Evolutionary conservation across 2,797 vertebrate species (phyloP).

Genomic region (Rhincodon typus): DNA sequence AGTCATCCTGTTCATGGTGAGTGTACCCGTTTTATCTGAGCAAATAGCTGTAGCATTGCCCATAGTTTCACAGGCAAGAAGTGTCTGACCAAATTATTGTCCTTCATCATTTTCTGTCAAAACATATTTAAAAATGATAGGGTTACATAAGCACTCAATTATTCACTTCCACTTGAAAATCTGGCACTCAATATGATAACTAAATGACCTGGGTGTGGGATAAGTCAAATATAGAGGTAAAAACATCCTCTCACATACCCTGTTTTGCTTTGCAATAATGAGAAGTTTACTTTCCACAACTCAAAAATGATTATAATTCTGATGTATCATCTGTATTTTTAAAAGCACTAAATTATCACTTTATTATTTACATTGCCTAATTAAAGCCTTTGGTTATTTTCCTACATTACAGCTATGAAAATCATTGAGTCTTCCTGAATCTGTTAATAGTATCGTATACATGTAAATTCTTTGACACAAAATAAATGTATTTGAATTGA

Average conservation of each 20-base stretch:
- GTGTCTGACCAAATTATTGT: conserved; percentile 94
- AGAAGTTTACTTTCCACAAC: background rate
- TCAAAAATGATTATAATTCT: background rate
- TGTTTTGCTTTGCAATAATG: background rate
- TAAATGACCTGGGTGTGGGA: background rate
- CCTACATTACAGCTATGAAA: background rate
- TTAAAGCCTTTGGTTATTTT: background rate
- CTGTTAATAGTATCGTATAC: background rate
- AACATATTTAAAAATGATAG: background rate
- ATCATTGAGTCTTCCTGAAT: too few species aligned
- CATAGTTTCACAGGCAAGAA: conserved; percentile 95
- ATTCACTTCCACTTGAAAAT: background rate
- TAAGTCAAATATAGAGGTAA: background rate
- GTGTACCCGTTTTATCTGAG: conserved; percentile 91
- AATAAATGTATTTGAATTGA: background rate
- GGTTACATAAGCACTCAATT: background rate
- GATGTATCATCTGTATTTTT: background rate
- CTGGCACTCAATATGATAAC: background rate
- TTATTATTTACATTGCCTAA: background rate
- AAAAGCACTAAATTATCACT: background rate
- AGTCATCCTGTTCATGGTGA: conserved; percentile 97
- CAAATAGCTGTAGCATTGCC: conserved; percentile 96
- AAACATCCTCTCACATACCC: background rate
- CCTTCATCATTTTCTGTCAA: conserved; percentile 98
- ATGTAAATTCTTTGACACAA: background rate